These are phyloP conservation scores for Norana najaformis DNA, from an alignment of 2,888 invertebrate genomes.

Conservation along the genomic window DNA sequence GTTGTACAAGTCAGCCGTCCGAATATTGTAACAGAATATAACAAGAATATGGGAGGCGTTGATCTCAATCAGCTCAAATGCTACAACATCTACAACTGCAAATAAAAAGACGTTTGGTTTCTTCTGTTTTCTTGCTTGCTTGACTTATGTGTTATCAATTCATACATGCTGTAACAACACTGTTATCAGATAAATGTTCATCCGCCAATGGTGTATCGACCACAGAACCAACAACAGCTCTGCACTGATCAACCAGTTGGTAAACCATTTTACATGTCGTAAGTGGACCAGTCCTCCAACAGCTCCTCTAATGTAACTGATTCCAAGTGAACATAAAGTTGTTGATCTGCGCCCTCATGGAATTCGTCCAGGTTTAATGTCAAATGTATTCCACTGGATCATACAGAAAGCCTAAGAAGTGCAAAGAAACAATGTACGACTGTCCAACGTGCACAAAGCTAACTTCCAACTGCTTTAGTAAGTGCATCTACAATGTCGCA, in stretches of 20 bases:
- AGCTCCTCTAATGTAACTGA: neutral
- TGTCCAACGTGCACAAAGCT: neutral
- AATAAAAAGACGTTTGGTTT: no score
- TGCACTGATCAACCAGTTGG: neutral
- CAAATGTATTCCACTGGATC: neutral
- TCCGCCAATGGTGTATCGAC: neutral
- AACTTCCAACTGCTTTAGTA: no score
- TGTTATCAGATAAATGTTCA: neutral
- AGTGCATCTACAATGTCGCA: no score
- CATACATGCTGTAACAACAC: neutral
- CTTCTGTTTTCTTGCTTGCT: neutral
- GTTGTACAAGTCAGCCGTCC: neutral
- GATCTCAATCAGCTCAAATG: no score
- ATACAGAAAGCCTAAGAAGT: neutral
- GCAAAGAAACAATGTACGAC: neutral
- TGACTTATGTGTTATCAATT: neutral
- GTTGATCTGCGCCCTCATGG: no score
- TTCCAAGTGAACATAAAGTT: neutral
- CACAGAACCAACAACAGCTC: neutral
- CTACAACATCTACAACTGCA: neutral
- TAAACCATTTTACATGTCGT: neutral
- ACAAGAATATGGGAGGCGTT: neutral
- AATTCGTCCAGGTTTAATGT: neutral
- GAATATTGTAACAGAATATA: constrained; percentile 13
- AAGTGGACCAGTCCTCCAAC: neutral